Conservation (phyloP, 2,888 invertebrate species). For the Himalopsyche japonica region DNA sequence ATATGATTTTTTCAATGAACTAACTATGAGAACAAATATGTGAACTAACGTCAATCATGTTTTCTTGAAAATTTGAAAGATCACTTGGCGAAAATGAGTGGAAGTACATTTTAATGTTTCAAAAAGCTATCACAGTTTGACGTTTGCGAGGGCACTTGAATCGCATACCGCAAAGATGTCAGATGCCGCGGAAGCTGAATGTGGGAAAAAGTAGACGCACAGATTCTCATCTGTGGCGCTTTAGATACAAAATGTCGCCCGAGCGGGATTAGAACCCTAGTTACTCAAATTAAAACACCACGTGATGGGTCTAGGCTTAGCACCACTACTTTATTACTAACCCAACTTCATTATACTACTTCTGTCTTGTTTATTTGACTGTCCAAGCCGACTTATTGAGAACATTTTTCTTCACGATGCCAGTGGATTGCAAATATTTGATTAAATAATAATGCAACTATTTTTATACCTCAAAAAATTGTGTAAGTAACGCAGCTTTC, state of each 20-base stretch:
- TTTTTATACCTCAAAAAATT: no score
- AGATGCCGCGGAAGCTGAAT: slow-evolving; percentile 14
- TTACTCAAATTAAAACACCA: neutral
- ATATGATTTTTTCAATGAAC: no score
- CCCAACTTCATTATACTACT: neutral
- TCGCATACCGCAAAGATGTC: neutral
- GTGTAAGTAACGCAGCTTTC: no score
- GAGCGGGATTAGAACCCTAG: neutral
- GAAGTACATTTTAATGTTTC: neutral
- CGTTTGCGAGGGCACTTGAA: neutral
- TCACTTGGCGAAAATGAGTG: no score
- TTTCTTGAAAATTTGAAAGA: no score
- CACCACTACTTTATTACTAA: neutral
- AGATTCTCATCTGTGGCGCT: slow-evolving; percentile 31
- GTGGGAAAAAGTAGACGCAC: slow-evolving; percentile 29
- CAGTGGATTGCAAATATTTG: no score
- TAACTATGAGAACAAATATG: no score
- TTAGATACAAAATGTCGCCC: neutral
- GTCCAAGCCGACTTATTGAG: no score
- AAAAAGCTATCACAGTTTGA: neutral
- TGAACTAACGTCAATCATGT: no score
- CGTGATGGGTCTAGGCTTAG: neutral
- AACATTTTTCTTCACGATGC: no score
- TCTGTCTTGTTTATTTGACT: no score
- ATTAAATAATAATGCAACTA: no score